These are phyloP conservation scores for Tachina lurida DNA, from an alignment of 2,888 invertebrate genomes.

Conservation along the genomic window DNA sequence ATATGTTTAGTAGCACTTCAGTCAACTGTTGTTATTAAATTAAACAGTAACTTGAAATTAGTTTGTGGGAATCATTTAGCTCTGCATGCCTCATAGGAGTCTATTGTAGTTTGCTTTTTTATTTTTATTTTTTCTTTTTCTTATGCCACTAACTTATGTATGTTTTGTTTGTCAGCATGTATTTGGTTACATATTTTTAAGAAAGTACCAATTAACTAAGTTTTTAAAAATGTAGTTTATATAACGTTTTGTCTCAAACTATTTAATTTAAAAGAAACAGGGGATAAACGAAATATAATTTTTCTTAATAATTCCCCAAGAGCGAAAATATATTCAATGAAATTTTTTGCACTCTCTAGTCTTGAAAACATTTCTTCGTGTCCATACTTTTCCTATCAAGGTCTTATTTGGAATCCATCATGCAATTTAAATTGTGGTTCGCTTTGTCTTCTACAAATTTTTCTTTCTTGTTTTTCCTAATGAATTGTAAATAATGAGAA, in stretches of 20 bases:
- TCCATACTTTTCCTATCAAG: constrained; percentile 7
- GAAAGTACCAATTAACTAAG: constrained; percentile 61
- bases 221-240: constrained; percentile 28
- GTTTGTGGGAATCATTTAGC: constrained; percentile 60
- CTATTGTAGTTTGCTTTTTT: constrained; percentile 54
- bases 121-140: constrained; percentile 25
- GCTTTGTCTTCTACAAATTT: constrained; percentile 29
- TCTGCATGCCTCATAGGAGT: constrained; percentile 39
- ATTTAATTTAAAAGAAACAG: not conserved
- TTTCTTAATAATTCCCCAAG: not conserved
- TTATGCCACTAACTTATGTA: not conserved
- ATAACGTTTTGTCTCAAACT: constrained; percentile 37
- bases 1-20: constrained; percentile 12
- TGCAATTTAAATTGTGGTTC: constrained; percentile 51
- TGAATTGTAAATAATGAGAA: constrained; percentile 55
- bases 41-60: constrained; percentile 61
- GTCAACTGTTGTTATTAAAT: constrained; percentile 63
- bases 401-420: constrained; percentile 62
- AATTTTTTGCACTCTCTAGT: not conserved
- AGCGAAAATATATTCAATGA: too few relatives aligned
- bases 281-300: not conserved
- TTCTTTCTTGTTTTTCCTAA: constrained; percentile 16
- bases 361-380: not conserved
- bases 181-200: constrained; percentile 43
- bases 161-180: constrained; percentile 47